Percentiles rank a stretch among this genome's conserved stretches.
These are phyloP conservation scores for Phasianus colchicus DNA, from an alignment of 2,113 vertebrate species.

Conservation along the genomic window DNA sequence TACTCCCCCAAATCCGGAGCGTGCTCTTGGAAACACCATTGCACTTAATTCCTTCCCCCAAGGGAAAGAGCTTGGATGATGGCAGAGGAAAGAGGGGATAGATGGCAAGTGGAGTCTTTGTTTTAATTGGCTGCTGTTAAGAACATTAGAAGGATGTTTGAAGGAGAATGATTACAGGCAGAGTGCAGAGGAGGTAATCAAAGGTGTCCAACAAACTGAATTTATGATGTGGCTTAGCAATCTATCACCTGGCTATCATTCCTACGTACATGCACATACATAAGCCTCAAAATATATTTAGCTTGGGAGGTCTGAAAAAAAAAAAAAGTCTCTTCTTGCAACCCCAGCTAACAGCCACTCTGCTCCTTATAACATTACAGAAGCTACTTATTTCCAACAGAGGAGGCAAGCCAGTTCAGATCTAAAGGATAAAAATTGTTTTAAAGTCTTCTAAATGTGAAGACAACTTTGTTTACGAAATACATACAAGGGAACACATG, in stretches of 20 bases:
- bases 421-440: conserved; percentile 21
- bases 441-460: not conserved
- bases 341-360: not conserved
- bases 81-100: not conserved
- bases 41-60: not conserved
- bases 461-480: conserved; percentile 53
- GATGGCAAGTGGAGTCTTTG: conserved; percentile 22
- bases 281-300: conserved; percentile 22
- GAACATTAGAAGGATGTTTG: conserved; percentile 62
- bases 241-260: conserved; percentile 31
- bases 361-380: not conserved
- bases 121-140: conserved; percentile 62
- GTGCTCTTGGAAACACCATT: not conserved
- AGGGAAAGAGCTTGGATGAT: not conserved
- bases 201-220: conserved; percentile 26
- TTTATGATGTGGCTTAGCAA: conserved; percentile 44
- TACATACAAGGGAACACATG: not conserved
- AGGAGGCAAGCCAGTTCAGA: not conserved
- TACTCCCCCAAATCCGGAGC: not conserved
- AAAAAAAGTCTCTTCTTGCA: not conserved
- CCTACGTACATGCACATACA: not conserved
- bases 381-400: not conserved
- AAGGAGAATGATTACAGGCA: conserved; percentile 40
- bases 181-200: conserved; percentile 62
- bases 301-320: not conserved